Base-by-base conservation (phyloP, 2,113 vertebrate genomes). In the Athene cunicularia region DNA sequence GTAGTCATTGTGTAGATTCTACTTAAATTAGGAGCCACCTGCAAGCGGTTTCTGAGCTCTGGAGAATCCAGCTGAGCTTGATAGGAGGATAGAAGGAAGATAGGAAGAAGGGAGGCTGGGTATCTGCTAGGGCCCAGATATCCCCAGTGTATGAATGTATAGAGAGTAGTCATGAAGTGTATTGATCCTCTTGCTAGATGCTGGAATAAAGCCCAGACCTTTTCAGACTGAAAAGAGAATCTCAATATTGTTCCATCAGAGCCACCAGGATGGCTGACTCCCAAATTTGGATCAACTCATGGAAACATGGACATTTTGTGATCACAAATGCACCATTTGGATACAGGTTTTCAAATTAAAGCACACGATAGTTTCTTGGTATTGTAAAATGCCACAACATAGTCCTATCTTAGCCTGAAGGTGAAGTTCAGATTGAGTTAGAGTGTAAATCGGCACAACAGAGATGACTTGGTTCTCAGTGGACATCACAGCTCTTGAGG, bases 131-230 rank as follows among this genome's bases (percentile, higher is more conserved):
- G 49, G 49, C 59, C 67, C 83, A 93, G 70, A 64, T 77, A 77
- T 86, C 50, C 67, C 45, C 13, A 5, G 60, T 33, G 53, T 43
- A 33, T 14, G 35, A 74, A 67, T 68, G 45, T 43, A 22, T 8
- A 47, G 62, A 74, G 43, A 43, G 16, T 50, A 87, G 76, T 81
- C 56, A 63, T 53, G 64, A 82, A 92, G 35, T 35, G 13, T 86
- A 87, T 81, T 55, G 88, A 95, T 84, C 55, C 28, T 77, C 64
- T 81, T 76, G n/a, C 75, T 88, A 32, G 50, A 52, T 59, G 23
- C 60, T 95, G 90, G 83, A 92, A 86, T 59, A 86, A 95, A 92
- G 82, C 90, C 96, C 92, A 94, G 82, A 71, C 18, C 55, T 63
- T 50, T 70, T 37, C 86, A 96, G 24, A 50, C 24, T 80, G 62